phyloP scores from a whole-genome alignment of 1,140 invertebrate species.

The Pogonomyrmex californicus region DNA sequence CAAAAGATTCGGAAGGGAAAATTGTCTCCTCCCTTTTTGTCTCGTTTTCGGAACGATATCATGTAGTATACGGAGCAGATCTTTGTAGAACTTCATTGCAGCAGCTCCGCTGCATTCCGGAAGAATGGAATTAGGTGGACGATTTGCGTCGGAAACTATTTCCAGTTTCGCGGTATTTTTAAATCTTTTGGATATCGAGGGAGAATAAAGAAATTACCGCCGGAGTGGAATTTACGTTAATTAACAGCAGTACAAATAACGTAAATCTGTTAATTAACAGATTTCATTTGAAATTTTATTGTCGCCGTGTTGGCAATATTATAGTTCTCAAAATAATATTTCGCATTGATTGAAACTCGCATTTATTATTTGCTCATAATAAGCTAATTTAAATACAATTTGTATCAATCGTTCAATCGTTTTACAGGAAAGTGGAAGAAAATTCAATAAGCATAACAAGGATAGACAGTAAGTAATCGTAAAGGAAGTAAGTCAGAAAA shows the following conservation, averaged over 20 bases:
- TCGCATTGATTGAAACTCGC: background rate
- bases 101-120: background rate
- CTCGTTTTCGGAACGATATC: slow-evolving; percentile 23
- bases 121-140: slow-evolving; percentile 17
- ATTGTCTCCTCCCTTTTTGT: slow-evolving; percentile 39
- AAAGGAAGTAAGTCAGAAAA: slow-evolving; percentile 5
- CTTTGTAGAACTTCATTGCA: slow-evolving; percentile 25
- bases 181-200: background rate
- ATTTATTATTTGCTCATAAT: background rate
- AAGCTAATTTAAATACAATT: background rate
- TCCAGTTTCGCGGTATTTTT: background rate
- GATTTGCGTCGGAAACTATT: slow-evolving; percentile 11
- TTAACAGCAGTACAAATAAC: background rate
- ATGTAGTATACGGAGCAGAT: slow-evolving; percentile 12
- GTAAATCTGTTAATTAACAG: background rate
- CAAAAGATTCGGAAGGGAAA: slow-evolving; percentile 52
- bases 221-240: background rate
- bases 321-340: background rate
- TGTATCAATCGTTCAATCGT: background rate
- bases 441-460: background rate
- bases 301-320: background rate
- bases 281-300: background rate
- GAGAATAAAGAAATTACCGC: background rate
- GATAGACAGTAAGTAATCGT: background rate
- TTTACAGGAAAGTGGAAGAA: background rate